Conservation (phyloP, 2,797 vertebrate species). For the Lepilemur septentrionalis region DNA sequence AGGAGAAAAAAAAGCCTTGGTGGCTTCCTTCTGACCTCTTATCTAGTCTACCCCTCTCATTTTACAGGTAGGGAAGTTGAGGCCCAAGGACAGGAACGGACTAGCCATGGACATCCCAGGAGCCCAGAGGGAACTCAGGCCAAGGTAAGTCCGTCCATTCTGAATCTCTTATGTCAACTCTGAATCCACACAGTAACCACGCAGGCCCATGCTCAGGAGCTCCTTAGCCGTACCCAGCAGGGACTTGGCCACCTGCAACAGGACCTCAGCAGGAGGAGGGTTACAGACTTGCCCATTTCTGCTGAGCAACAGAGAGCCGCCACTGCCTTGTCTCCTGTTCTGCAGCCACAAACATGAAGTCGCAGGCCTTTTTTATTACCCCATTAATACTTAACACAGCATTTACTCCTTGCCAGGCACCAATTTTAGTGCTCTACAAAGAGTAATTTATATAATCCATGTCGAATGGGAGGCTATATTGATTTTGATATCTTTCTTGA, state of each 20-base stretch:
- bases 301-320: background rate
- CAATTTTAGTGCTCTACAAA: background rate
- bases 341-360: background rate
- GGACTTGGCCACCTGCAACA: background rate
- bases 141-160: background rate
- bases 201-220: background rate
- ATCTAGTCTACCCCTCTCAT: background rate
- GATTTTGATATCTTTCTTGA: background rate
- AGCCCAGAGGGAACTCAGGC: background rate
- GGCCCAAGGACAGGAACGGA: background rate
- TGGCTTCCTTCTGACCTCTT: background rate
- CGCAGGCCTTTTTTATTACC: background rate
- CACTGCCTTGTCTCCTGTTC: background rate
- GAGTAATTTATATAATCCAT: background rate
- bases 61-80: background rate
- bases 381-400: background rate
- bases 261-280: background rate
- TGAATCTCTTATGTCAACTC: background rate
- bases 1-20: background rate
- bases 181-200: background rate
- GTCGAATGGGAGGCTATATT: background rate
- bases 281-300: too few species aligned
- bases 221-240: fast-evolving
- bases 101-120: background rate
- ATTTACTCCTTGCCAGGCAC: background rate